Evolutionary conservation across 1,140 invertebrate genomes (phyloP).

Genomic region (Bombus ignitus): DNA sequence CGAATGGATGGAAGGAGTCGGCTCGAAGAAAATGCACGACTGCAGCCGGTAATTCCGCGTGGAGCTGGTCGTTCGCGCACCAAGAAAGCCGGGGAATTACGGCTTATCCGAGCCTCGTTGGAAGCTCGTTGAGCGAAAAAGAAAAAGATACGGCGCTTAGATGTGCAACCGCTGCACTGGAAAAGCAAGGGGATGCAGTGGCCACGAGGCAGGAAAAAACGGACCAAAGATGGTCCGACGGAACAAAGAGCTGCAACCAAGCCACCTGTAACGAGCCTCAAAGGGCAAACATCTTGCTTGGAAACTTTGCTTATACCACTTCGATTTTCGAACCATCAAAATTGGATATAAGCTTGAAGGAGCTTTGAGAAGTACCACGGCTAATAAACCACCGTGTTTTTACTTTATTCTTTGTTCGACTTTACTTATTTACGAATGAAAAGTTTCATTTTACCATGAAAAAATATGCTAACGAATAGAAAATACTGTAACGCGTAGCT

Average conservation of each 20-base stretch:
- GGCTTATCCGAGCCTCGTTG: slow-evolving; percentile 22
- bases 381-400: not conserved
- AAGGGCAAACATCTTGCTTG: slow-evolving; percentile 19
- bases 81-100: slow-evolving; percentile 28
- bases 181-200: not conserved
- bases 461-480: too few species aligned
- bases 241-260: not conserved
- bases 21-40: not conserved
- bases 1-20: not conserved
- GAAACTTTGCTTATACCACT: not conserved
- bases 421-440: too few species aligned
- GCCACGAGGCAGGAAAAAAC: not conserved
- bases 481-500: too few species aligned
- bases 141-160: slow-evolving; percentile 23
- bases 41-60: slow-evolving; percentile 18
- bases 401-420: too few species aligned
- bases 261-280: not conserved
- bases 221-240: not conserved
- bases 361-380: not conserved
- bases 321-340: not conserved
- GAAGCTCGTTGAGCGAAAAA: not conserved
- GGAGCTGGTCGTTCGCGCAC: not conserved
- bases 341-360: not conserved
- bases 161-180: not conserved
- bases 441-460: too few species aligned